Base-by-base conservation (phyloP, 2,113 vertebrate genomes). In the Chaetorhynchus papuensis region DNA sequence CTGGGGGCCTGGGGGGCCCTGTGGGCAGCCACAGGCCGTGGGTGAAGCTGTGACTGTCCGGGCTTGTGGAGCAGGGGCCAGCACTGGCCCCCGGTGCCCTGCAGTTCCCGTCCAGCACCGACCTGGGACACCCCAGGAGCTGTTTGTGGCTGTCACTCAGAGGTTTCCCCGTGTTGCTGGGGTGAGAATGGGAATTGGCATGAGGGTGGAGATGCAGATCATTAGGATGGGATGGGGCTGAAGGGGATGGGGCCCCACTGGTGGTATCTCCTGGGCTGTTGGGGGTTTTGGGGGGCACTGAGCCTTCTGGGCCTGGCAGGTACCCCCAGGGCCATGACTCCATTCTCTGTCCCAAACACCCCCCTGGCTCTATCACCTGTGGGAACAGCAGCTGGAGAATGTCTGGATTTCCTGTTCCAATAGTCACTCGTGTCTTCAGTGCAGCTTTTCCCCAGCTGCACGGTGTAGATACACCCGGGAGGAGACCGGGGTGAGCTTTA, bases 381-480 rank as follows among this genome's bases (percentile, higher is more conserved):
- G 52, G 31, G 22, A 37, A 12, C 50, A 42, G 21, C 0, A 4
- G 2, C 42, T 64, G 42, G 11, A 28, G 11, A 37, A 7, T 2
- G 15, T 4, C 31, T 31, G 44, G 12, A 19, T n/a, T 47, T 54
- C n/a, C 24, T 0, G 0, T 50, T 44, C 7, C 31, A 13, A 4
- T 4, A 37, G 47, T 20, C 39, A 18, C 15, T 59, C 42, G 23
- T 9, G 35, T 15, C 13, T 26, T 15, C 41, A 39, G n/a, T 8
- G 27, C 45, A 69, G 63, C 33, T 52, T 45, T 53, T 19, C 28
- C 60, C 17, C 39, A 23, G 45, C 19, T 44, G 27, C 33, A 27
- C 0, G 1, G 26, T 24, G 37, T 30, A n/a, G 50, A 16, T 11
- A 13, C 13, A 14, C 21, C 0, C 0, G 21, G 56, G 41, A 64